Conservation (phyloP, 2,797 vertebrate genomes). For the Poecilia velifera region DNA sequence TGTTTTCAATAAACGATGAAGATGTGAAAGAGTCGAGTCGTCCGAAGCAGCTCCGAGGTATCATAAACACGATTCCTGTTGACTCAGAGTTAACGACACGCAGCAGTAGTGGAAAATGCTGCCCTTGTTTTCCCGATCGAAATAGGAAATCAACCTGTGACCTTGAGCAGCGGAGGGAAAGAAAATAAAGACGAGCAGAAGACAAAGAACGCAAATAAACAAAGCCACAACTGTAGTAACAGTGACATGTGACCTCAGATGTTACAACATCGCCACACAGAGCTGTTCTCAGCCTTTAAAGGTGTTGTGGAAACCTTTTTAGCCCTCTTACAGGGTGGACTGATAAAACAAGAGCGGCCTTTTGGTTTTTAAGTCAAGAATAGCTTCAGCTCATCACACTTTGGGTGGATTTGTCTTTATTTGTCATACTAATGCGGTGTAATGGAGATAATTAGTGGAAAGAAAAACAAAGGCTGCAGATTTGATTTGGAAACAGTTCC, state of each 20-base stretch:
- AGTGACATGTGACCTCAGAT: constrained; percentile 44
- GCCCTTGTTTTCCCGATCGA: constrained; percentile 70
- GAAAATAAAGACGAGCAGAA: constrained; percentile 46
- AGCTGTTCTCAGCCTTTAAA: neutral
- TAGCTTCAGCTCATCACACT: constrained; percentile 9
- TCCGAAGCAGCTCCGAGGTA: constrained; percentile 54
- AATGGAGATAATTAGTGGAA: constrained; percentile 30
- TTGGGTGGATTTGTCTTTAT: constrained; percentile 29
- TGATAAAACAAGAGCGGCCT: neutral
- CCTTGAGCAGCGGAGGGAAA: constrained; percentile 54
- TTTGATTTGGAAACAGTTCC: constrained; percentile 28
- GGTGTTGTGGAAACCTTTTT: constrained; percentile 1
- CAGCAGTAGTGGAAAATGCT: constrained; percentile 71
- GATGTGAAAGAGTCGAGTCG: constrained; percentile 58
- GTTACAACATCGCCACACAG: constrained; percentile 17
- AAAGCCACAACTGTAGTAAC: constrained; percentile 61
- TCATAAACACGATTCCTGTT: constrained; percentile 75
- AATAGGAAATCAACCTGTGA: constrained; percentile 70
- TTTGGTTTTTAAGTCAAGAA: constrained; percentile 24
- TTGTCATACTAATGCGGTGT: constrained; percentile 14
- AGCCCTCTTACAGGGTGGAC: neutral
- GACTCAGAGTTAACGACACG: constrained; percentile 57
- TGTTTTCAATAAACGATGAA: constrained; percentile 52
- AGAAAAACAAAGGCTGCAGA: constrained; percentile 20
- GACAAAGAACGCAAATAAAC: constrained; percentile 62